Conservation (phyloP, 1,140 invertebrate genomes). For the Caerostris darwini region DNA sequence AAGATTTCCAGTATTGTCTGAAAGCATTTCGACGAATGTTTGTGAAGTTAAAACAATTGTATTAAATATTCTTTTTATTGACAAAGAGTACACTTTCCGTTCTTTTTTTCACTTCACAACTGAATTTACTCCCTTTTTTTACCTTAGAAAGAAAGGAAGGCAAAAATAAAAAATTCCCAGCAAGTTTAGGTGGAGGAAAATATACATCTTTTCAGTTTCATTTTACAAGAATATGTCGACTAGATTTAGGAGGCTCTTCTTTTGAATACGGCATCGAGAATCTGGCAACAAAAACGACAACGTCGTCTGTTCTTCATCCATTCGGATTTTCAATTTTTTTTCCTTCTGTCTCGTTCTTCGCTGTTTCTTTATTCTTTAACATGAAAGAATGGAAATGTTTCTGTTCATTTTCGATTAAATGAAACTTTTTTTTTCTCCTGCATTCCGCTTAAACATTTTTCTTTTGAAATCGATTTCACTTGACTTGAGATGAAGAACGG, state of each 20-base stretch:
- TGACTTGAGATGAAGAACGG: neutral
- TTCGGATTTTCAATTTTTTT: neutral
- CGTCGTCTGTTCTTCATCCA: neutral
- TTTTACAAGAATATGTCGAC: neutral
- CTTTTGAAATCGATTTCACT: slow-evolving; percentile 1
- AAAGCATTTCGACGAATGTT: neutral
- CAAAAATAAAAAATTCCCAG: too few relatives aligned
- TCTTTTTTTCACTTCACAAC: neutral
- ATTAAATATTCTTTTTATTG: too few relatives aligned
- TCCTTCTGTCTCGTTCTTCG: neutral
- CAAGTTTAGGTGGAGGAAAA: neutral
- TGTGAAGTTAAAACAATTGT: too few relatives aligned
- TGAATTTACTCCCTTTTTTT: neutral
- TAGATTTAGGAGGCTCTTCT: neutral
- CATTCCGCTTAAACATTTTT: neutral
- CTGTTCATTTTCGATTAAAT: slow-evolving; percentile 1
- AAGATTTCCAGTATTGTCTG: too few relatives aligned
- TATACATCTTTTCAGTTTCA: neutral
- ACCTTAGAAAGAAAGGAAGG: neutral
- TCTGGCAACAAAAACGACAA: neutral
- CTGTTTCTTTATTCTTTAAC: too few relatives aligned
- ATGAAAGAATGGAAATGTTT: slow-evolving; percentile 7
- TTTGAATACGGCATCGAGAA: neutral
- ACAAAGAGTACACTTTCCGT: neutral
- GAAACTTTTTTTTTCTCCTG: neutral